Conservation (phyloP, 2,797 vertebrate species). For the Chloroceryle inda region DNA sequence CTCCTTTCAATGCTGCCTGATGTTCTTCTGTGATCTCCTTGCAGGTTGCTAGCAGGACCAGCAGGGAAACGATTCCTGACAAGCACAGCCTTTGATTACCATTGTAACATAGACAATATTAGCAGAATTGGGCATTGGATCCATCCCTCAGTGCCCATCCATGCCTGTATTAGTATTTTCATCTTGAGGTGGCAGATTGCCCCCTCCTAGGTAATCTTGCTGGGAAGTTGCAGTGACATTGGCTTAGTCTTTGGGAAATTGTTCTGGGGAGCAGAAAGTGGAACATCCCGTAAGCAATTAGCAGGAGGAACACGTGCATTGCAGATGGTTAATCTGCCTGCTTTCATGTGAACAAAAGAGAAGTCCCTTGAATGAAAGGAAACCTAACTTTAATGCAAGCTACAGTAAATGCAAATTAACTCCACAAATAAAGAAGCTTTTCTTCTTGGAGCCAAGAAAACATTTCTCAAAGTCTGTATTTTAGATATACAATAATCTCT, state of each 20-base stretch:
- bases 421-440: slow-evolving; percentile 72
- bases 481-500: slow-evolving; percentile 64
- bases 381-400: slow-evolving; percentile 74
- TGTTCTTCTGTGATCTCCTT: background rate
- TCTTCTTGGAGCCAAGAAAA: slow-evolving; percentile 67
- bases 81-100: background rate
- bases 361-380: slow-evolving; percentile 74
- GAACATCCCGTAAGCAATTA: slow-evolving; percentile 61
- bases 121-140: background rate
- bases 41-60: background rate
- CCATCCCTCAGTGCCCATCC: background rate
- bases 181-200: background rate
- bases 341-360: slow-evolving; percentile 76
- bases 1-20: background rate
- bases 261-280: slow-evolving; percentile 27
- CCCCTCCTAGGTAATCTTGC: slow-evolving; percentile 19
- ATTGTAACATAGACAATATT: background rate
- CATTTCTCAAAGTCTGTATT: slow-evolving; percentile 70
- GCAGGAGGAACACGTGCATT: slow-evolving; percentile 73
- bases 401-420: slow-evolving; percentile 77
- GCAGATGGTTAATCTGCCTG: slow-evolving; percentile 76
- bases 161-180: background rate
- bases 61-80: background rate
- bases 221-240: slow-evolving; percentile 40
- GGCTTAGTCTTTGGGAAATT: slow-evolving; percentile 63